These are phyloP conservation scores for Parochlus steinenii DNA, from an alignment of 2,888 invertebrate species.

Conservation along the genomic window DNA sequence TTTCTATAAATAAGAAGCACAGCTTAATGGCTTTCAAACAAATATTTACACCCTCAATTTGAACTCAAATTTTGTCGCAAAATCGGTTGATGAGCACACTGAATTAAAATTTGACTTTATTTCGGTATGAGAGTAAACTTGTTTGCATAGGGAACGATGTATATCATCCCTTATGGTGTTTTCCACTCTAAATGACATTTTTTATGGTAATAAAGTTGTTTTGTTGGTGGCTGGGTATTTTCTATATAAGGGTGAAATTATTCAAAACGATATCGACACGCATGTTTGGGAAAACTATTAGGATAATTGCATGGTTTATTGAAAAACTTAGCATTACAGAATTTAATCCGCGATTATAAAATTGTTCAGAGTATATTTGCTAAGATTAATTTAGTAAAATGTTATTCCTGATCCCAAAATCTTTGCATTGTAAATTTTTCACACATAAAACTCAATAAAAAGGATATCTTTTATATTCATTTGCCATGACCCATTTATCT, in stretches of 20 bases:
- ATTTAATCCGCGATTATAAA: too few relatives aligned
- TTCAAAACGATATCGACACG: constrained; percentile 7
- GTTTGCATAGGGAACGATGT: constrained; percentile 12
- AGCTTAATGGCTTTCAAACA: too few relatives aligned
- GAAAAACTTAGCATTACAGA: too few relatives aligned
- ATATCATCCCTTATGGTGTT: constrained; percentile 11
- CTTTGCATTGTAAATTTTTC: neutral
- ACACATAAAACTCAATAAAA: constrained; percentile 5
- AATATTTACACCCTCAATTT: too few relatives aligned
- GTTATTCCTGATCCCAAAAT: neutral
- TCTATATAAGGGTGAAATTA: constrained; percentile 1
- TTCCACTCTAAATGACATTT: constrained; percentile 10
- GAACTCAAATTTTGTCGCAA: too few relatives aligned
- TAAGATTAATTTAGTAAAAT: too few relatives aligned
- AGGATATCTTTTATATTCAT: constrained; percentile 1
- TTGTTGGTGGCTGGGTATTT: neutral
- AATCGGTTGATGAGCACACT: too few relatives aligned
- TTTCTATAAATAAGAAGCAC: too few relatives aligned
- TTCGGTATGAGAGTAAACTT: too few relatives aligned
- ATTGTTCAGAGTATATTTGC: too few relatives aligned
- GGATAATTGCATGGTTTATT: constrained; percentile 11
- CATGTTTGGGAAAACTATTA: constrained; percentile 12
- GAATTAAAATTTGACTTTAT: too few relatives aligned
- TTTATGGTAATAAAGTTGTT: constrained; percentile 2
- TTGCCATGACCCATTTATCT: constrained; percentile 10